Evolutionary conservation across 2,888 invertebrate genomes (phyloP).

Genomic region (Cryptocheilus praepositus): DNA sequence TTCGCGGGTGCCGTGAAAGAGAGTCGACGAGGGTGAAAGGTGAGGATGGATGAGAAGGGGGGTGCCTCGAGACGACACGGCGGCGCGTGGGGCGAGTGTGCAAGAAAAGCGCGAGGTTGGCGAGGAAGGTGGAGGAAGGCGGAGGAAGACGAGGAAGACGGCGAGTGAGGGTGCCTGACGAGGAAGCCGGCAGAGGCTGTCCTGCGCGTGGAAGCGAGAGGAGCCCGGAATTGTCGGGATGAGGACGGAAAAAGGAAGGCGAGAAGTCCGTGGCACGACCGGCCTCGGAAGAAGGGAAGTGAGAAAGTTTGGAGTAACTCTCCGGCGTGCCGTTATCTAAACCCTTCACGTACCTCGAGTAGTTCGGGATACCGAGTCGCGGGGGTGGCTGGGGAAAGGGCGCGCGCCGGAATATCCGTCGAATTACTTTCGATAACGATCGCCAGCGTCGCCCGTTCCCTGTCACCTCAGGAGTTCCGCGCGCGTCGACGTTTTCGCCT

Average conservation of each 20-base stretch:
- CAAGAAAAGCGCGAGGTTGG: too few species aligned
- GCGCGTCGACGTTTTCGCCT: neutral
- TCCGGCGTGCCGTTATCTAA: conserved; percentile 61
- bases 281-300: conserved; percentile 32
- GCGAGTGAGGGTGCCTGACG: too few species aligned
- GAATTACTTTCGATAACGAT: conserved; percentile 54
- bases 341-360: conserved; percentile 58
- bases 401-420: conserved; percentile 44
- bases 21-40: conserved; percentile 25
- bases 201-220: conserved; percentile 3
- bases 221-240: conserved; percentile 4
- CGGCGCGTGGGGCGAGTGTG: conserved; percentile 18
- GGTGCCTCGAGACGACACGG: conserved; percentile 7
- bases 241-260: conserved; percentile 16
- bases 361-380: conserved; percentile 36
- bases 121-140: too few species aligned
- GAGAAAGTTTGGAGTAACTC: conserved; percentile 57
- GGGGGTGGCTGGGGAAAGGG: conserved; percentile 17
- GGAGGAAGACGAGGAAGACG: too few species aligned
- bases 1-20: conserved; percentile 33
- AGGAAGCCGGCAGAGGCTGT: neutral
- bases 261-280: conserved; percentile 18
- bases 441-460: conserved; percentile 10
- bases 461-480: neutral
- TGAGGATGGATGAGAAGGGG: conserved; percentile 17